phyloP scores from a whole-genome alignment of 2,113 vertebrate genomes.

The Tachysurus fulvidraco region DNA sequence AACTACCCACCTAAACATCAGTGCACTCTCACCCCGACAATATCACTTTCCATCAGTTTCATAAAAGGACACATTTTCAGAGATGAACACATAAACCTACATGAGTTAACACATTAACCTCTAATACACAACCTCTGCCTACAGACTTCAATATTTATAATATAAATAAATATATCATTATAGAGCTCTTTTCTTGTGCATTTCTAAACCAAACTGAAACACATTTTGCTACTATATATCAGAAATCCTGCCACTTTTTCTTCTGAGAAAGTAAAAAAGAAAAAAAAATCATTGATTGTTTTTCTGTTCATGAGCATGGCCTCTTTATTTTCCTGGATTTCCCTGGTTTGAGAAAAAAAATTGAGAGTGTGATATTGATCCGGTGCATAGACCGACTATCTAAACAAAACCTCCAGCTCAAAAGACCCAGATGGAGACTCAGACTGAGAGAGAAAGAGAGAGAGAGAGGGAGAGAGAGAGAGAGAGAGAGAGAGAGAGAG shows the following conservation, averaged over 20 bases:
- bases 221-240: background rate
- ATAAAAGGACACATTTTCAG: background rate
- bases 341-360: conserved; percentile 28
- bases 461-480: too few species aligned
- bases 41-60: background rate
- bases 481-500: too few species aligned
- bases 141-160: background rate
- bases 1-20: background rate
- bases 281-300: conserved; percentile 35
- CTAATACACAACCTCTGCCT: background rate
- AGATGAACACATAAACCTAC: background rate
- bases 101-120: background rate
- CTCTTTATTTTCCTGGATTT: conserved; percentile 49
- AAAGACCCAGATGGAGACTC: conserved; percentile 43
- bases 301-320: conserved; percentile 26
- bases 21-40: background rate
- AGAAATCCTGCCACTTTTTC: background rate
- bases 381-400: conserved; percentile 36
- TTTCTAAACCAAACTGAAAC: background rate
- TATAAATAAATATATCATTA: background rate
- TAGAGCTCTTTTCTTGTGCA: background rate
- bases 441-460: background rate
- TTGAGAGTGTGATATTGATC: conserved; percentile 49
- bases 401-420: conserved; percentile 50
- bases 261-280: background rate